These are phyloP conservation scores for Hydrolagus colliei DNA, from an alignment of 2,797 vertebrate species.

Conservation along the genomic window DNA sequence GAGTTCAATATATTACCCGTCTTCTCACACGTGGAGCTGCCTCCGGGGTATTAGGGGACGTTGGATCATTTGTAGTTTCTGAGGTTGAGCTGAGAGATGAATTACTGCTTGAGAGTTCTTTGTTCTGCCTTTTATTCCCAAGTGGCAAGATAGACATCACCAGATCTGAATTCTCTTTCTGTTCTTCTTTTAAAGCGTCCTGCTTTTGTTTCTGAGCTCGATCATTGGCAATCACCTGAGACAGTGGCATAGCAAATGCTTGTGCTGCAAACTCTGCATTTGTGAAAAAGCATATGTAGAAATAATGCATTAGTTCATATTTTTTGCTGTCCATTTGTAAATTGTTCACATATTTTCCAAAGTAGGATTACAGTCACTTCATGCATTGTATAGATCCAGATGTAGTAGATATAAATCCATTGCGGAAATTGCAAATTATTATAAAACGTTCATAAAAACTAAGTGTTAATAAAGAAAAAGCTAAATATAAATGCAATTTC, in stretches of 20 bases:
- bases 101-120: constrained; percentile 95
- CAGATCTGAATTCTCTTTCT: constrained; percentile 74
- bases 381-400: no score
- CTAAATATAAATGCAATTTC: no score
- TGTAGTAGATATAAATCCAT: no score
- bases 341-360: no score
- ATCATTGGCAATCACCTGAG: constrained; percentile 90
- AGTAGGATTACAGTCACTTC: no score
- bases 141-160: constrained; percentile 81
- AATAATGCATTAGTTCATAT: no score
- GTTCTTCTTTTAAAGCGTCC: constrained; percentile 73
- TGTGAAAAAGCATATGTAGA: not conserved
- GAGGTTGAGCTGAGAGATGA: constrained; percentile 94
- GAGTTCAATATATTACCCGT: constrained; percentile 66
- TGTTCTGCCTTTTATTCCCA: constrained; percentile 71
- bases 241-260: constrained; percentile 87
- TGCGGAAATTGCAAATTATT: no score
- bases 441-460: no score
- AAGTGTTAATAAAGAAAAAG: no score
- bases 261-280: constrained; percentile 76
- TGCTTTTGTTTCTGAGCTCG: constrained; percentile 81
- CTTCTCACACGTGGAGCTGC: constrained; percentile 71
- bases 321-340: no score
- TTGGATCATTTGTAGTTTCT: constrained; percentile 79
- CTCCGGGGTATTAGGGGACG: constrained; percentile 68